Base-by-base conservation (phyloP, 2,888 invertebrate genomes). In the Macrosoma leucophasiata region DNA sequence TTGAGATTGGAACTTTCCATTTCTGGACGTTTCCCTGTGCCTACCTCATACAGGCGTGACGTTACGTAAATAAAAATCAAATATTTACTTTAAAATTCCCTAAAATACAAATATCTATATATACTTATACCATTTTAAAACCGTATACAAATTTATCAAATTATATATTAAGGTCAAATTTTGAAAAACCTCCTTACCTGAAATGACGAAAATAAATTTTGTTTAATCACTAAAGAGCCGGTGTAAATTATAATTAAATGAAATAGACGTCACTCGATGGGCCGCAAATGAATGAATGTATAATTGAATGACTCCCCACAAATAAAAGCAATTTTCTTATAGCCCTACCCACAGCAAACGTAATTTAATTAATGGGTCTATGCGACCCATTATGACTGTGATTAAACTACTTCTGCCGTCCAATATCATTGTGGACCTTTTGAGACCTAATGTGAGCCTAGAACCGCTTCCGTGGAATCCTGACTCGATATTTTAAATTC, bases 271-370 rank as follows among this genome's bases (percentile, higher is more conserved):
- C 61, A 66, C 61, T 73, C 66, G 62, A 68, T 71, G 58, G 64
- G 50, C 56, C 59, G 55, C 61, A 69, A 76, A 75, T 70, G 68
- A 72, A 76, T 70, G 67, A 70, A 70, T 68, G 59, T 72, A 63
- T 72, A 73, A 72, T 74, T 67, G 62, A 73, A 71, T 67, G 69
- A 63, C 64, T 66, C 64, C 70, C 73, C 65, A 74, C 71, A 72
- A 75, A 77, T 76, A 76, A 75, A 75, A 73, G 65, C 63, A 72
- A 75, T 75, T 72, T 74, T 76, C 72, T 73, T 66, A 68, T 52
- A 55, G 67, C 66, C 65, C 56, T 50, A 58, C 63, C 68, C 62
- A 58, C 51, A 50, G 58, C 58, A 46, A 57, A 55, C 46, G 62
- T 76, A 74, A 76, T 77, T 72, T 69, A 68, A 75, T 75, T 74